Conservation (phyloP, 2,113 vertebrate genomes). For the Corynorhinus townsendii region DNA sequence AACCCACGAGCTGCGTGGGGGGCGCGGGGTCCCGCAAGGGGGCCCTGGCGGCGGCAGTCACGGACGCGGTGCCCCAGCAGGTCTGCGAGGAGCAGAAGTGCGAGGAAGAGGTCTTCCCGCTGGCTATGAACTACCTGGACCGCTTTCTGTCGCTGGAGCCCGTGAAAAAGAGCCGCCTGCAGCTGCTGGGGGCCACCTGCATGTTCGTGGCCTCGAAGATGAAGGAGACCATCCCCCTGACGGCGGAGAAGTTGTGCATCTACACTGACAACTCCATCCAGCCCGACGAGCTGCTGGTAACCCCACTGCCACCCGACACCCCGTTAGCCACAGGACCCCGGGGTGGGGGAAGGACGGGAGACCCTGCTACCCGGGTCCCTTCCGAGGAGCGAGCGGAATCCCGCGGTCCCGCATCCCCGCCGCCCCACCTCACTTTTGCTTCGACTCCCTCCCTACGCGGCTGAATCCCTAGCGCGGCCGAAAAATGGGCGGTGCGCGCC, state of each 20-base stretch:
- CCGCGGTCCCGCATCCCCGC: neutral
- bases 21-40: neutral
- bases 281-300: conserved; percentile 94
- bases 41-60: neutral
- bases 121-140: conserved; percentile 99
- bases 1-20: conserved; percentile 52
- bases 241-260: conserved; percentile 96
- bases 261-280: conserved; percentile 97
- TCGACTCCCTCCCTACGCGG: neutral
- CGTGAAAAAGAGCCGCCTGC: conserved; percentile 92
- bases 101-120: conserved; percentile 97
- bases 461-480: neutral
- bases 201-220: conserved; percentile 99
- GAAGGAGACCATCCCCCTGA: conserved; percentile 97
- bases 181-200: conserved; percentile 95
- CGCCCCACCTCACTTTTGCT: neutral
- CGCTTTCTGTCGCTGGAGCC: conserved; percentile 95
- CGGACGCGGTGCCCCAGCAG: conserved; percentile 71
- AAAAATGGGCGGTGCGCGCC: conserved; percentile 63
- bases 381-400: neutral
- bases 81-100: conserved; percentile 99
- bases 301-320: neutral
- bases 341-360: neutral
- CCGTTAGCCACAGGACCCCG: neutral
- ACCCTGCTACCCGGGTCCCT: neutral